A percentile compares a stretch with the other conserved stretches of the same genome.
phyloP scores from a whole-genome alignment of 2,113 vertebrate genomes.

The Rhinolophus sinicus region DNA sequence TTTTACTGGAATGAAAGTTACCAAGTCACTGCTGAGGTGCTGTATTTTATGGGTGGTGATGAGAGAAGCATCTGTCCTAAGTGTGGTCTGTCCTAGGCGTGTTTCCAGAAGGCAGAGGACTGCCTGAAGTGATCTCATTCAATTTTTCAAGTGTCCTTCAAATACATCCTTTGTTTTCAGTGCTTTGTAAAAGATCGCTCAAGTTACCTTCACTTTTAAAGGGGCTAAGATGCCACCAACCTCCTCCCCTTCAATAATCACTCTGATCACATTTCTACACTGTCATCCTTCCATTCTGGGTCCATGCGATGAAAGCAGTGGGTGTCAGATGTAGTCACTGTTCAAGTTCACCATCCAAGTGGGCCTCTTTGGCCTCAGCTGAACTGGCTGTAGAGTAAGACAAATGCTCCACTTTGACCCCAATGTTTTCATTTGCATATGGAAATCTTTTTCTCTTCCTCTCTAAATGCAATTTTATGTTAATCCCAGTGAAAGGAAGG shows the following conservation, averaged over 20 bases:
- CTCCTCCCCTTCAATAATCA: background rate
- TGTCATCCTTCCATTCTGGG: background rate
- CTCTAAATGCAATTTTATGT: background rate
- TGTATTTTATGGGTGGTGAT: background rate
- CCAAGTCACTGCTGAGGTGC: background rate
- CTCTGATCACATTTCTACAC: background rate
- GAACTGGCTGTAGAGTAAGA: background rate
- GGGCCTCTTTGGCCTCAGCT: background rate
- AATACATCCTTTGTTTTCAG: background rate
- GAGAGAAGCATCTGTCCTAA: background rate
- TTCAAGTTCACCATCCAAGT: background rate
- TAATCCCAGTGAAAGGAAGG: conserved; percentile 66
- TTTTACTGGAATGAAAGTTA: background rate
- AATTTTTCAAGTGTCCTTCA: background rate
- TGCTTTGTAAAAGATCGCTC: background rate
- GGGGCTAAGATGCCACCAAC: background rate
- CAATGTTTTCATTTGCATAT: conserved; percentile 7
- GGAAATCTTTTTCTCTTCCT: conserved; percentile 37
- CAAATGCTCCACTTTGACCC: background rate
- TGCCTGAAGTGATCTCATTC: background rate
- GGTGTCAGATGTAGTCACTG: background rate
- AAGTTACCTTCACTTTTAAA: conserved; percentile 30
- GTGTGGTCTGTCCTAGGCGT: background rate
- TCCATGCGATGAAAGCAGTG: background rate
- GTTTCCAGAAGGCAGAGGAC: background rate